phyloP scores from a whole-genome alignment of 2,888 invertebrate species.

The Sacculina carcini region DNA sequence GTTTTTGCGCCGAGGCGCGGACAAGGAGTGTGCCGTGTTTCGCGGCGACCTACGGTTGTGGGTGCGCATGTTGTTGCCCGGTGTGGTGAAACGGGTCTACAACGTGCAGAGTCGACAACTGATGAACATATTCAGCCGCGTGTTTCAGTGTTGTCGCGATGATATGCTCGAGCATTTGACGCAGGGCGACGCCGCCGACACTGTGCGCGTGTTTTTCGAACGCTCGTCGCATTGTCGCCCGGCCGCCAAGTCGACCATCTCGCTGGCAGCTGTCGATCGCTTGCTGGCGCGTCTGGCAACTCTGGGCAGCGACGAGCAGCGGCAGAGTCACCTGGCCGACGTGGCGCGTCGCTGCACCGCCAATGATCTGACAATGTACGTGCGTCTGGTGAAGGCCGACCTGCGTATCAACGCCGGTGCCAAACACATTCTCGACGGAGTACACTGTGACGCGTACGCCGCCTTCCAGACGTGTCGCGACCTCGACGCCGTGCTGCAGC shows the following conservation, averaged over 20 bases:
- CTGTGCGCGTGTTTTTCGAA: constrained; percentile 47
- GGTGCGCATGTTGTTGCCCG: constrained; percentile 58
- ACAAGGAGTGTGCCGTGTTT: constrained; percentile 29
- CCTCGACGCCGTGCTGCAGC: constrained; percentile 41
- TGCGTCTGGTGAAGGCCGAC: constrained; percentile 71
- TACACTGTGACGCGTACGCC: constrained; percentile 62
- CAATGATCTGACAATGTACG: constrained; percentile 57
- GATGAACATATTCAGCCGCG: constrained; percentile 55
- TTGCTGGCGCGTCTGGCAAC: constrained; percentile 44
- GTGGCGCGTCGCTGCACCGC: constrained; percentile 45
- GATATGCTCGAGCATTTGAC: constrained; percentile 66
- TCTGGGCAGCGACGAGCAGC: constrained; percentile 65
- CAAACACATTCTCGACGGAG: constrained; percentile 62
- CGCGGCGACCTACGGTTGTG: constrained; percentile 49
- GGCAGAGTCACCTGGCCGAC: constrained; percentile 41
- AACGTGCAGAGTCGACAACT: constrained; percentile 79
- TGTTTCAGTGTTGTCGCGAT: constrained; percentile 42
- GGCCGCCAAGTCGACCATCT: constrained; percentile 36
- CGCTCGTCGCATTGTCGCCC: constrained; percentile 32
- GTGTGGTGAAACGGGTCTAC: constrained; percentile 54
- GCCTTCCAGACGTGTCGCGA: constrained; percentile 66
- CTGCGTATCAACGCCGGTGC: constrained; percentile 74
- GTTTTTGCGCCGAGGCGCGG: constrained; percentile 36
- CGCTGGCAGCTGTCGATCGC: constrained; percentile 41
- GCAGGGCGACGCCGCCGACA: constrained; percentile 69